Base-by-base conservation (phyloP, 2,797 vertebrate genomes). In the Pangasius krempfi region DNA sequence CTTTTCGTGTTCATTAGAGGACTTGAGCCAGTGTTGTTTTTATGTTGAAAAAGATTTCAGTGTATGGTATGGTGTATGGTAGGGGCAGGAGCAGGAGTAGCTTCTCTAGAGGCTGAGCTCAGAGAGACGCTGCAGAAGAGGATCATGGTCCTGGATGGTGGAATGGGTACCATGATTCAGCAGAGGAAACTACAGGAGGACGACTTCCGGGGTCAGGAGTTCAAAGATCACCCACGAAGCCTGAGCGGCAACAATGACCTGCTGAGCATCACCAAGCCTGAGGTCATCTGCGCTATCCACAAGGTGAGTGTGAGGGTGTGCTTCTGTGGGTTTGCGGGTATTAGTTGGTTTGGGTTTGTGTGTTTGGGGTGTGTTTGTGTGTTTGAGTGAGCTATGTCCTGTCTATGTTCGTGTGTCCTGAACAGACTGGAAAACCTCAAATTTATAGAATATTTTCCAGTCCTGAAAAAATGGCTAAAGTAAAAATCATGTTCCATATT, bases 141-240 rank as follows among this genome's bases (percentile, higher is more conserved):
- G 90, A 97, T 99, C 86, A 96, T 99, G 97, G 94, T 99, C 91
- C 94, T 99, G 82, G 98, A 99, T 27, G 98, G 98, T 5, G 98
- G 97, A 2, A 99, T 99, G 98, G 98, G 98, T 20, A 99, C 98
- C 30, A 98, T 99, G 98, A 97, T 99, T 92, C 98, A 99, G 92
- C 96, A 94, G 76, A 93, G 93, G 16, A 93, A 89, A 0, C 93
- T 99, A 0, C 93, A 94, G 80, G 98, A 99, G 86, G 95, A 97
- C 0, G 94, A 96, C 90, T 99, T 98, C 93, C 95, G 96, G 84
- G 98, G 97, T 10, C 92, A 95, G 0, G 98, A 98, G 90, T 98
- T 99, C 88, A 96, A 94, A 93, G 96, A 96, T 30, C 98, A 99
- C 56, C 79, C 89, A 25, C 96, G 92, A 83, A 91, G 95, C 6